Base-by-base conservation (phyloP, 2,797 vertebrate species). In the Crax fasciolata region DNA sequence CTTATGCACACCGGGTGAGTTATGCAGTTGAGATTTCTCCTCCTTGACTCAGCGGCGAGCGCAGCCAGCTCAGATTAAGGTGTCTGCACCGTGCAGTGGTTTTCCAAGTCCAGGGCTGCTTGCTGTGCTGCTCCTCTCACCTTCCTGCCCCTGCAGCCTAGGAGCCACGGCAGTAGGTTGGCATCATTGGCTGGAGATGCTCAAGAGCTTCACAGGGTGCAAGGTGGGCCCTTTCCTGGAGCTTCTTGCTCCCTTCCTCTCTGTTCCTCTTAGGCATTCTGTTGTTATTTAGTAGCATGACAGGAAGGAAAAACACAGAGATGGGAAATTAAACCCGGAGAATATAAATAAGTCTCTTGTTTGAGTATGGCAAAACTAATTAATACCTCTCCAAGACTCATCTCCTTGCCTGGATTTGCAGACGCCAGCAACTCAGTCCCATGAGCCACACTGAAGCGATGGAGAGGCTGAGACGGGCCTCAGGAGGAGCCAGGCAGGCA, bases 361-460 rank as follows among this genome's bases (percentile, higher is more conserved):
- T 94, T 97, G 97, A 98, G 96, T 96, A 96, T 95, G 94, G 94
- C 97, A 97, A 88, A 95, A 91, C 95, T 97, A 97, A 98, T 98
- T 97, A 97, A 87, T 48, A 32, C 79, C 95, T 97, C 96, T 84
- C 85, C 90, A 72, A 93, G 96, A 96, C 93, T 93, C 70, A 81
- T 91, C 96, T 96, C 74, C 76, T 94, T 89, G 94, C 90, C 83
- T 73, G 85, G 83, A 84, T 21, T 83, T 87, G 78, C 78, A 17
- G 68, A 92, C 1, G 32, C 85, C 82, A 71, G 15, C 58, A 55
- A 41, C 77, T 63, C 4, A 5, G 51, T 81, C 91, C 87, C 79
- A 27, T 43, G 87, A 74, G 83, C 39, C 13, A 4, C 86, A 25
- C n/a, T 74, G 70, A 19, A 21, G 30, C 7, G 30, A 32, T 54